Percentiles rank a stretch among this genome's conserved stretches.
These are phyloP conservation scores for Thalassoma bifasciatum DNA, from an alignment of 2,113 vertebrate genomes.

Conservation along the genomic window DNA sequence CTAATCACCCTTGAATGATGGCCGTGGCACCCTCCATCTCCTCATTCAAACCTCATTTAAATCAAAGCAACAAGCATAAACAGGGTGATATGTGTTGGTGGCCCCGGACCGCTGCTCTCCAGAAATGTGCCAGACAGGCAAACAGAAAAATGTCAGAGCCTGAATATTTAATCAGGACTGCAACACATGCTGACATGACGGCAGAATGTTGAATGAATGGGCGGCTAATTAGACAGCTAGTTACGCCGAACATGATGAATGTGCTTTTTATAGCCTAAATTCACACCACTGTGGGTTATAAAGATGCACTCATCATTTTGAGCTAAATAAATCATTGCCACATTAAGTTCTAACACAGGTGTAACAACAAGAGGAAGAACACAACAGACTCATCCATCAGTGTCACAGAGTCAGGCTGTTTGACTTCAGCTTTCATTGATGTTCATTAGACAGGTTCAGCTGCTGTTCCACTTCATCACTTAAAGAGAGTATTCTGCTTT, in stretches of 20 bases:
- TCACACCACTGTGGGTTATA: neutral
- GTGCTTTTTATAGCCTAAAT: neutral
- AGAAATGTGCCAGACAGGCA: conserved; percentile 36
- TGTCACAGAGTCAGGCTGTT: neutral
- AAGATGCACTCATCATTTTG: neutral
- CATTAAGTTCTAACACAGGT: neutral
- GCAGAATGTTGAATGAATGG: conserved; percentile 30
- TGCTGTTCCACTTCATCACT: no score
- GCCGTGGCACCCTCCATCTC: conserved; percentile 26
- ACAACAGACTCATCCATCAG: neutral
- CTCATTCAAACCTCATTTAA: conserved; percentile 62
- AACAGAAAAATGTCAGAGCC: conserved; percentile 59
- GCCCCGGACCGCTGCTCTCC: conserved; percentile 19
- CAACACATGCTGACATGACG: conserved; percentile 47
- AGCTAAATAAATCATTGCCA: conserved; percentile 1
- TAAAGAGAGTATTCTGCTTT: no score
- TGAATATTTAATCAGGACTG: conserved; percentile 55
- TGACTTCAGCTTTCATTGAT: neutral
- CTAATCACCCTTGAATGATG: conserved; percentile 75
- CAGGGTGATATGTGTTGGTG: conserved; percentile 52
- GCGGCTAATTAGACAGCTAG: conserved; percentile 49
- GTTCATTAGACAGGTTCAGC: neutral
- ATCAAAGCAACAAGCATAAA: conserved; percentile 65
- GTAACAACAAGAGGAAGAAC: no score
- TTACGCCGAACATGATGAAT: conserved; percentile 29